Evolutionary conservation across 2,888 invertebrate species (phyloP).

Genomic region (Apocheima hispidaria): DNA sequence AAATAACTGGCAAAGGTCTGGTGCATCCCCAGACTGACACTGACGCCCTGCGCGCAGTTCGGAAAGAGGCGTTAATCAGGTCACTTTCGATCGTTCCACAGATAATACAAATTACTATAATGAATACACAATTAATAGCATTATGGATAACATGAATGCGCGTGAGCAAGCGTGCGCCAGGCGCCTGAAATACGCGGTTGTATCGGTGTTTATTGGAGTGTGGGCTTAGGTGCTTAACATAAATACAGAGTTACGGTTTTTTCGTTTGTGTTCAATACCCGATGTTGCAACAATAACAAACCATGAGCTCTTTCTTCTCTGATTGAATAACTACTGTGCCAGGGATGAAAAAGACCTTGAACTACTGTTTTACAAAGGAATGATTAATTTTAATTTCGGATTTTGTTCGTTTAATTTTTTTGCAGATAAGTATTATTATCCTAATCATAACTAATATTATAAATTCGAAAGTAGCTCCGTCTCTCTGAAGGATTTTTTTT

Average conservation of each 20-base stretch:
- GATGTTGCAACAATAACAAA: neutral
- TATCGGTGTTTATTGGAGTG: neutral
- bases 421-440: neutral
- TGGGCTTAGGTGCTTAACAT: neutral
- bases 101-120: slow-evolving; percentile 7
- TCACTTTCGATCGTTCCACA: neutral
- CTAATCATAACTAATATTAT: too few relatives aligned
- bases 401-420: neutral
- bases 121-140: neutral
- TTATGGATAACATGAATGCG: slow-evolving; percentile 2
- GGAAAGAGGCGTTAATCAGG: neutral
- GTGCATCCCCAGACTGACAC: too few relatives aligned
- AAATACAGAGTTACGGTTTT: neutral
- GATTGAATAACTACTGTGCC: neutral
- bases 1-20: too few relatives aligned
- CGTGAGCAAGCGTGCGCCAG: neutral
- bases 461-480: too few relatives aligned
- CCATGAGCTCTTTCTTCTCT: neutral
- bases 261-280: neutral
- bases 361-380: too few relatives aligned
- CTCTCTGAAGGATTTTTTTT: too few relatives aligned
- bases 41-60: neutral
- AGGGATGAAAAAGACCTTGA: too few relatives aligned
- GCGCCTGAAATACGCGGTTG: slow-evolving; percentile 1
- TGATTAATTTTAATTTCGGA: neutral